Conservation (phyloP, 1,140 invertebrate genomes). For the Heterodera carotae region DNA sequence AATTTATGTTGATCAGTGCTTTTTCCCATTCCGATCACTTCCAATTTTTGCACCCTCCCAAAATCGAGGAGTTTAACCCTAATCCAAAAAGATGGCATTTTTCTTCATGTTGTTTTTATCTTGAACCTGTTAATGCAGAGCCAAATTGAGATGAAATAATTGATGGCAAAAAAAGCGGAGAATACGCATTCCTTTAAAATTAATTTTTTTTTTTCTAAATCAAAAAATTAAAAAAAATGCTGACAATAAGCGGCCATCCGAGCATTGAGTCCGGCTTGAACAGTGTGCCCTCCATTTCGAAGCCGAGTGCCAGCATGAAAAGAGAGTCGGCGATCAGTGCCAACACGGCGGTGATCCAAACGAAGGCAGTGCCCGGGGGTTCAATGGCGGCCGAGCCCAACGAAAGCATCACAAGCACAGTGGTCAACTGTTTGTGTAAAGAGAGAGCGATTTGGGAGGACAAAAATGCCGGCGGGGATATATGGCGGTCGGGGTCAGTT, state of each 20-base stretch:
- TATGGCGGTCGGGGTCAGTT: no score
- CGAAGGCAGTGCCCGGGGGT: slow-evolving; percentile 35
- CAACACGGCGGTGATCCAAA: slow-evolving; percentile 40
- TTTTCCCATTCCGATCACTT: background rate
- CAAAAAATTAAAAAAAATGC: slow-evolving; percentile 17
- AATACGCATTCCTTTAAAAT: slow-evolving; percentile 39
- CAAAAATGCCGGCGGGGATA: no score
- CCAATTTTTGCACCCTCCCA: no score
- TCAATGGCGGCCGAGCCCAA: slow-evolving; percentile 18
- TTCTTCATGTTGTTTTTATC: background rate
- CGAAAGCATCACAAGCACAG: slow-evolving; percentile 31
- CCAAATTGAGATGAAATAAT: slow-evolving; percentile 47
- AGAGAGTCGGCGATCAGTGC: slow-evolving; percentile 36
- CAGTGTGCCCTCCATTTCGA: slow-evolving; percentile 34
- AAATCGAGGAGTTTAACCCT: no score
- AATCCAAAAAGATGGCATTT: no score
- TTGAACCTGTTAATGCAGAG: slow-evolving; percentile 27
- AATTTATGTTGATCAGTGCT: background rate
- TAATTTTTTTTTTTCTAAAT: background rate
- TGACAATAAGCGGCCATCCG: slow-evolving; percentile 40
- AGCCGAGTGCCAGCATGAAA: slow-evolving; percentile 25
- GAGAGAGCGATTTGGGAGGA: background rate
- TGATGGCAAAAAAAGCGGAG: slow-evolving; percentile 39
- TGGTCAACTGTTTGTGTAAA: slow-evolving; percentile 28
- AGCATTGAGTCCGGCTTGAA: slow-evolving; percentile 32